phyloP scores from a whole-genome alignment of 2,797 vertebrate species.

The Furcifer pardalis region DNA sequence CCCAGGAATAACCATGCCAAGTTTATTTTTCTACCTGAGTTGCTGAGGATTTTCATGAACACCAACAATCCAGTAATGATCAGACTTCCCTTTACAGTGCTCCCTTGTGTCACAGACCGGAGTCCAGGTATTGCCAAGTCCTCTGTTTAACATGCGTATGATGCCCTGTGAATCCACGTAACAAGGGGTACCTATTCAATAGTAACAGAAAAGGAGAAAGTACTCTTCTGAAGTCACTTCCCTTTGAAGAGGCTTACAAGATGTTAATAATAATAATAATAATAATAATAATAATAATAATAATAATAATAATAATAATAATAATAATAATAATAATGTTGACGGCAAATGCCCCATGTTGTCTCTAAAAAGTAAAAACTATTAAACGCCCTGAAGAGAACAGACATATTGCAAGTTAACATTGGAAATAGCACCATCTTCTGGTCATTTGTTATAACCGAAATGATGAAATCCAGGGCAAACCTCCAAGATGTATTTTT shows the following conservation, averaged over 20 bases:
- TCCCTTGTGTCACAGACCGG: conserved; percentile 90
- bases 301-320: no score
- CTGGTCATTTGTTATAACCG: conserved; percentile 51
- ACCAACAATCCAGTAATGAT: conserved; percentile 95
- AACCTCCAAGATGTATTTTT: neutral
- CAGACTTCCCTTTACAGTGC: conserved; percentile 91
- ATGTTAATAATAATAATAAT: neutral
- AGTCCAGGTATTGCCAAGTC: conserved; percentile 88
- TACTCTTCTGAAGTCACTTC: neutral
- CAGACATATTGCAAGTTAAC: neutral
- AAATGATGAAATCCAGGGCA: rapidly evolving
- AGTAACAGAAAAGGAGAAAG: neutral
- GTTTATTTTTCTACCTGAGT: conserved; percentile 81
- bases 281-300: no score
- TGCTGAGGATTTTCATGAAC: conserved; percentile 94
- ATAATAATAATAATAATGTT: no score
- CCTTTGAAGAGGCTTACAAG: neutral
- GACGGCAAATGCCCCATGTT: neutral
- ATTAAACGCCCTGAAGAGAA: neutral
- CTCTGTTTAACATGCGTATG: conserved; percentile 90
- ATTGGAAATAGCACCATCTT: conserved; percentile 68
- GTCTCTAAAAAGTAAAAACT: rapidly evolving
- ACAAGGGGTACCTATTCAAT: conserved; percentile 85
- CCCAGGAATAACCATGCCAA: neutral
- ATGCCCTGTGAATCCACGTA: conserved; percentile 89